Evolutionary conservation across 2,888 invertebrate genomes (phyloP), one percentile per base, ranked within the genome.

Genomic region (Tachina grossa): DNA sequence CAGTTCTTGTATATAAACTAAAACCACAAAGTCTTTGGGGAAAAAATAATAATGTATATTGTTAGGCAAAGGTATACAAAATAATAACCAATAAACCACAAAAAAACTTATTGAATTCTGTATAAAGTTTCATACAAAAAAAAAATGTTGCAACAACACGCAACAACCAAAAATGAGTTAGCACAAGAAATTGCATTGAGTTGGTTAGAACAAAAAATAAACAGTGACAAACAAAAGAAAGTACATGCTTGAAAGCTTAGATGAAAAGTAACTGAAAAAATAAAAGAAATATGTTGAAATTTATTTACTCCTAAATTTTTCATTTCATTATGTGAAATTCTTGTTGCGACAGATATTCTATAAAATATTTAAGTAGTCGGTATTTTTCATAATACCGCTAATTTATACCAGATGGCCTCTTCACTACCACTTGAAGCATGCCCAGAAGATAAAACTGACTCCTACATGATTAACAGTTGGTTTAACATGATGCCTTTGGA

Each of bases 51-150:
- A 31, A 31, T 31, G 6, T 31, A 11, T 51, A 1, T 66, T 72
- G 10, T 65, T 72, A 49, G 74, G 14, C 63, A 49, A 19, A 69
- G 65, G 55, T 68, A 39, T 39, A 69, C 14, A 71, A 63, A 76
- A 66, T 63, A 49, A 22, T 75, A 71, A 85, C 69, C 63, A 79
- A 79, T 75, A 82, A 85, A 76, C 85, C 78, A 9, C 78, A 53
- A 59, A 31, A 31, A 65, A 74, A 57, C 39, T 51, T 75, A 75
- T 63, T 76, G 71, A 83, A 71, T 16, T 16, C 43, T 49, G 22
- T 77, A 53, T 69, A 55, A 19, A 57, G 45, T 69, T 65, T 71
- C 76, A 69, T 19, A 45, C 45, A 59, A 45, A n/a, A 45, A 55
- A 59, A 53, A n/a, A 22, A n/a, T n/a, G 9, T 19, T 47, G 6